A percentile compares a stretch with the other conserved stretches of the same genome.
These are phyloP conservation scores for Caenorhabditis tropicalis DNA, from an alignment of 1,140 invertebrate species.

Conservation along the genomic window DNA sequence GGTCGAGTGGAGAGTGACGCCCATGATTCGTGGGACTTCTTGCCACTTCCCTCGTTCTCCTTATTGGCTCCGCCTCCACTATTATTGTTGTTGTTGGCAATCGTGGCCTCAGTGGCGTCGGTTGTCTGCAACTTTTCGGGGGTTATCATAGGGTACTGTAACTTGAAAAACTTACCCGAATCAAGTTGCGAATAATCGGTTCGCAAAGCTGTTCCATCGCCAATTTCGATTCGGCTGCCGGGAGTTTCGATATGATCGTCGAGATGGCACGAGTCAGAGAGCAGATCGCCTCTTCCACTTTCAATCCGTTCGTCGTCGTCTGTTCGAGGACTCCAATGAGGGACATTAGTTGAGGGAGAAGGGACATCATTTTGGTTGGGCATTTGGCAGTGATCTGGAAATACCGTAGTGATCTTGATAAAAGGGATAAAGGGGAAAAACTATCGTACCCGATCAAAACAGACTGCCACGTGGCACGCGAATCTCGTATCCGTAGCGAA, in stretches of 20 bases:
- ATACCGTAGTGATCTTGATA: background rate
- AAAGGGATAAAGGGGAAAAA: background rate
- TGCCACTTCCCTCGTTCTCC: background rate
- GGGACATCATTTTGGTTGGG: background rate
- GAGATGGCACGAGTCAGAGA: background rate
- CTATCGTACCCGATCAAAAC: background rate
- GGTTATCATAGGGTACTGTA: background rate
- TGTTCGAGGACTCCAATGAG: background rate
- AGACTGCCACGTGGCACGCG: background rate
- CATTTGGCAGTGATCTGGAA: background rate
- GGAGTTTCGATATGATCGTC: background rate
- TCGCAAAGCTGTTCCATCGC: slow-evolving; percentile 48
- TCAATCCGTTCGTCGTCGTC: background rate
- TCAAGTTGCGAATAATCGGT: slow-evolving; percentile 39
- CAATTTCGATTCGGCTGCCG: background rate
- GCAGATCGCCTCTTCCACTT: slow-evolving; percentile 37
- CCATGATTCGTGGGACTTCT: background rate
- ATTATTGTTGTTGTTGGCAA: slow-evolving; percentile 17
- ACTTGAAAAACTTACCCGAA: background rate
- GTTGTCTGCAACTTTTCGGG: background rate
- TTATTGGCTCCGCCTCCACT: background rate
- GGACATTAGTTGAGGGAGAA: background rate
- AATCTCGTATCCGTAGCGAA: slow-evolving; percentile 51
- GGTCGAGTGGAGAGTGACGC: background rate
- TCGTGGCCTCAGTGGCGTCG: background rate